These are phyloP conservation scores for Eudyptes chrysolophus DNA, from an alignment of 2,113 vertebrate species.

Conservation along the genomic window DNA sequence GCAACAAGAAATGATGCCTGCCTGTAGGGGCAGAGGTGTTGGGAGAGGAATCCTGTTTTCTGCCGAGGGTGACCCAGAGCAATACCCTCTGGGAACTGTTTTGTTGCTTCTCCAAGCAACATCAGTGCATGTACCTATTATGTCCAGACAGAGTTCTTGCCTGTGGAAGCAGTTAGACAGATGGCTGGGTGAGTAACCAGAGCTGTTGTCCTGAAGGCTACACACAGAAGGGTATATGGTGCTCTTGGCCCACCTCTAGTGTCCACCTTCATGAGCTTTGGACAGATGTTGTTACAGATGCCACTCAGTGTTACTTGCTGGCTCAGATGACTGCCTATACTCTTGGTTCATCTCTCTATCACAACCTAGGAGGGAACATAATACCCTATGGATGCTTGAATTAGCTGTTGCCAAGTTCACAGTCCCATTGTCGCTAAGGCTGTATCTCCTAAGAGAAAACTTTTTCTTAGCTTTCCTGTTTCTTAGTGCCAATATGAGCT, in stretches of 20 bases:
- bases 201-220: neutral
- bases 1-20: neutral
- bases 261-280: neutral
- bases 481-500: neutral
- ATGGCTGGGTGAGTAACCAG: neutral
- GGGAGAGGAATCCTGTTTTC: neutral
- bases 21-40: neutral
- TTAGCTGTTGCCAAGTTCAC: neutral
- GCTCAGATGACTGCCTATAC: neutral
- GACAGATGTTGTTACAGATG: neutral
- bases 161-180: neutral
- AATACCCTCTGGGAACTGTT: neutral
- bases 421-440: neutral
- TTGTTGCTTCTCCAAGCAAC: neutral
- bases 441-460: neutral
- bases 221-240: neutral
- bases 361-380: neutral
- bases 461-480: neutral
- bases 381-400: neutral
- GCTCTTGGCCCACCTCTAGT: neutral
- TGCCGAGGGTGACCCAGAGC: neutral
- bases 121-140: no score
- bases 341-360: neutral
- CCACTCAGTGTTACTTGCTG: neutral
- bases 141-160: neutral